These are phyloP conservation scores for Pelagia noctiluca DNA, from an alignment of 30 jellyfish, hydroid and myxozoan species.

Conservation along the genomic window DNA sequence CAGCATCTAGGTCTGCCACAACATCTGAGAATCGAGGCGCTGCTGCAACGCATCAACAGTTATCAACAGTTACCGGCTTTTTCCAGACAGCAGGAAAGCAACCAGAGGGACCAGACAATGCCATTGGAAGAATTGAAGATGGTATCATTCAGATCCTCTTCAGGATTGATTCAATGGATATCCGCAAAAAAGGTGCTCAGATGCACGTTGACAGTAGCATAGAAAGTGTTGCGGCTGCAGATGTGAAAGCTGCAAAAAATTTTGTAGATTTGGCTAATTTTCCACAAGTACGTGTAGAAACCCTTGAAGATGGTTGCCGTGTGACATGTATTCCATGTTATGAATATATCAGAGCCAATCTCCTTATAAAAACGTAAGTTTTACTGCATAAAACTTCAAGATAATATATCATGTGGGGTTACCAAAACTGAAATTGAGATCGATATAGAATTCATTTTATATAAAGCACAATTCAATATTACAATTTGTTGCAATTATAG, in stretches of 20 bases:
- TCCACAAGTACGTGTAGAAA: background rate
- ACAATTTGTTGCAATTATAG: no score
- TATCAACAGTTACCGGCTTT: background rate
- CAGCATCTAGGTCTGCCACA: background rate
- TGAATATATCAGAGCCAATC: slow-evolving; percentile 1
- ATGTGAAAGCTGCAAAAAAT: background rate
- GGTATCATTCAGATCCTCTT: background rate
- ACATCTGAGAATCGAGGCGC: background rate
- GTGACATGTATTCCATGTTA: background rate
- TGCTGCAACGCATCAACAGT: background rate
- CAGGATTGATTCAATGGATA: background rate
- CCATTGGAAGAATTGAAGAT: background rate
- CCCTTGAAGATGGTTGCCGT: background rate
- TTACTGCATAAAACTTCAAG: background rate
- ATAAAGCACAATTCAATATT: no score
- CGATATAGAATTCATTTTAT: no score
- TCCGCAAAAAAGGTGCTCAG: background rate
- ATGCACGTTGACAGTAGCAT: background rate
- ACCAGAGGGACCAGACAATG: background rate
- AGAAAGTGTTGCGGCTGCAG: background rate
- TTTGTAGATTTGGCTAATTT: background rate
- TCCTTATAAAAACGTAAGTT: background rate
- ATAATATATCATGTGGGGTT: no score
- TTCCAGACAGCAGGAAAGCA: background rate
- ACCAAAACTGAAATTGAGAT: no score